These are phyloP conservation scores for Alethe diademata DNA, from an alignment of 2,113 vertebrate species.

Conservation along the genomic window DNA sequence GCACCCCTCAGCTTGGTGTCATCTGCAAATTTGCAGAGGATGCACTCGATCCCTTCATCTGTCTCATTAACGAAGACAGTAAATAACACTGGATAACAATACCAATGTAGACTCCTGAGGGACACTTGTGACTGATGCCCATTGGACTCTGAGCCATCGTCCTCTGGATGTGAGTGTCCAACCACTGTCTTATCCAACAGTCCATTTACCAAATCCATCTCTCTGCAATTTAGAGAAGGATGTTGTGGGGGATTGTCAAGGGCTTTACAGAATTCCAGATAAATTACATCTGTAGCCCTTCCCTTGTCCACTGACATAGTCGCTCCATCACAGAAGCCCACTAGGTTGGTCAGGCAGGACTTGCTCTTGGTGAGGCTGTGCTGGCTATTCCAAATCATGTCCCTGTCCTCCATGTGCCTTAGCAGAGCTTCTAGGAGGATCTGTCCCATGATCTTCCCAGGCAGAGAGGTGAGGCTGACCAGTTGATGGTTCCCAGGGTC, in stretches of 20 bases:
- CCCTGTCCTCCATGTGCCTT: not conserved
- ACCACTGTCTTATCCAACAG: not conserved
- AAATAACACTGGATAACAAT: not conserved
- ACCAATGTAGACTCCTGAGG: not conserved
- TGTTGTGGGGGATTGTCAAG: not conserved
- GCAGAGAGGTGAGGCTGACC: not conserved
- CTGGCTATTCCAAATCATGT: not conserved
- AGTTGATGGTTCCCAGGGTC: not conserved
- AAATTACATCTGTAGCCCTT: not conserved
- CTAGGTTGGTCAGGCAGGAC: not conserved
- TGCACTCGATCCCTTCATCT: not conserved
- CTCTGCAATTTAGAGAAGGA: not conserved
- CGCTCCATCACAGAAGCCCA: not conserved
- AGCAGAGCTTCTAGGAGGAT: not conserved
- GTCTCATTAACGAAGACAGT: not conserved
- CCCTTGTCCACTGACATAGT: not conserved
- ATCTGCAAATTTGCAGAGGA: not conserved
- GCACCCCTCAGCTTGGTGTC: not conserved
- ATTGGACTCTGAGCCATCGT: fast-evolving
- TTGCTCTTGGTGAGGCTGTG: not conserved
- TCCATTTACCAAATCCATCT: not conserved
- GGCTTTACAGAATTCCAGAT: no score
- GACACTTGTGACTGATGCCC: not conserved
- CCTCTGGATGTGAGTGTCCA: not conserved
- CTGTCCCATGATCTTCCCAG: not conserved